These are phyloP conservation scores for Zosterops hypoxanthus DNA, from an alignment of 2,113 vertebrate genomes.

Conservation along the genomic window DNA sequence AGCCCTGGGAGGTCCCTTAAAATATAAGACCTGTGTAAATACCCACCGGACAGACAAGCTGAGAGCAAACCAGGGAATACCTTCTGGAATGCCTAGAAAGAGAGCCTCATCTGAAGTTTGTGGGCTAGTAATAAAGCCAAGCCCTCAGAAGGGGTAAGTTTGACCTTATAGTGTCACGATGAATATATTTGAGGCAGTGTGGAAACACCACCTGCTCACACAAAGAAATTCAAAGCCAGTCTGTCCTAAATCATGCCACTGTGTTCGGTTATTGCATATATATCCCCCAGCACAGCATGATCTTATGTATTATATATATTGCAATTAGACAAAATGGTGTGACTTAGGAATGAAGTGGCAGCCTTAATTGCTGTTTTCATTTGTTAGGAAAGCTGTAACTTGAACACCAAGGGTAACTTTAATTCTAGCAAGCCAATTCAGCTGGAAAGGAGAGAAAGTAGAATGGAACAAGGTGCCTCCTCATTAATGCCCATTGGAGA, in stretches of 20 bases:
- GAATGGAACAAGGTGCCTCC: background rate
- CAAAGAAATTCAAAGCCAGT: conserved; percentile 69
- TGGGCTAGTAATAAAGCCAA: conserved; percentile 59
- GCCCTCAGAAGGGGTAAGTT: conserved; percentile 57
- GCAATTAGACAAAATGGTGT: conserved; percentile 72
- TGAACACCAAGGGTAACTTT: conserved; percentile 27
- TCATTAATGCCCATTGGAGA: background rate
- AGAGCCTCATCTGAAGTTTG: conserved; percentile 42
- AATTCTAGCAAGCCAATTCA: conserved; percentile 6
- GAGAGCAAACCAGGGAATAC: conserved; percentile 22
- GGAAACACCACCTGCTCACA: conserved; percentile 71
- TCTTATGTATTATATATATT: conserved; percentile 74
- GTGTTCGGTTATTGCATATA: conserved; percentile 70
- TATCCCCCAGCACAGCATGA: conserved; percentile 72
- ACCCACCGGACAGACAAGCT: background rate
- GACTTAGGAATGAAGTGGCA: conserved; percentile 71
- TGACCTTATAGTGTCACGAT: conserved; percentile 73
- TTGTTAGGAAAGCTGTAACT: conserved; percentile 53
- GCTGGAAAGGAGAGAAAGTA: background rate
- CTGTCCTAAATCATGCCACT: conserved; percentile 73
- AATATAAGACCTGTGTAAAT: conserved; percentile 4
- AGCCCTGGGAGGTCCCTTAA: background rate
- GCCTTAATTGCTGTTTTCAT: conserved; percentile 67
- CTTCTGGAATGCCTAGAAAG: conserved; percentile 39
- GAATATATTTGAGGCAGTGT: conserved; percentile 69